Evolutionary conservation across 1,140 invertebrate species (phyloP).

Genomic region (Pseudomyrmex gracilis): DNA sequence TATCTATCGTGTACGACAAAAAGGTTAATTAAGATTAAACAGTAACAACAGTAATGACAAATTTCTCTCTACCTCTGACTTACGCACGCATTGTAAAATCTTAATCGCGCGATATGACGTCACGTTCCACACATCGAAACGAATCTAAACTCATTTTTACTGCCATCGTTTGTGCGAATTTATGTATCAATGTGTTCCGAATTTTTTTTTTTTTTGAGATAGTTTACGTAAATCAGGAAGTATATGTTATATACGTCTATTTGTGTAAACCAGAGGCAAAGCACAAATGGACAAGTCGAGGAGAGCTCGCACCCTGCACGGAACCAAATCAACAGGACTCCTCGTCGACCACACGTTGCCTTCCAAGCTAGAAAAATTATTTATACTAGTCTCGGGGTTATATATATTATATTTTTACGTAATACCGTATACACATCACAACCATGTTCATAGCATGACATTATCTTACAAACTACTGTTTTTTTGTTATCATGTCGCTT

Average conservation of each 20-base stretch:
- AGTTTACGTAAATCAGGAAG: slow-evolving; percentile 4
- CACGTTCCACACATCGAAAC: slow-evolving; percentile 38
- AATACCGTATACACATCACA: slow-evolving; percentile 62
- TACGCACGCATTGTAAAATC: neutral
- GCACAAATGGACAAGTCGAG: slow-evolving; percentile 67
- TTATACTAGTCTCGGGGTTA: slow-evolving; percentile 60
- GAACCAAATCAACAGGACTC: slow-evolving; percentile 86
- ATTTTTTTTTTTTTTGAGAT: neutral
- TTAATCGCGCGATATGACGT: neutral
- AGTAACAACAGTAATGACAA: slow-evolving; percentile 8
- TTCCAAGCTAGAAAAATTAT: slow-evolving; percentile 75
- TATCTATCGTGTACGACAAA: slow-evolving; percentile 48
- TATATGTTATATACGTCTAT: neutral
- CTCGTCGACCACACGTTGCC: slow-evolving; percentile 76
- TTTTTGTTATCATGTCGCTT: slow-evolving; percentile 42
- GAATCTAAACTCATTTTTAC: neutral
- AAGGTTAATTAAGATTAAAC: slow-evolving; percentile 6
- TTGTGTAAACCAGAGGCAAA: slow-evolving; percentile 67
- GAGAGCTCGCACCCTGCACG: slow-evolving; percentile 83
- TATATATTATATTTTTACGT: slow-evolving; percentile 57
- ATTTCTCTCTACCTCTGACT: slow-evolving; percentile 36
- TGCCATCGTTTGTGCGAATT: too few species aligned
- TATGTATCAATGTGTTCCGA: neutral
- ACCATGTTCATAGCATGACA: slow-evolving; percentile 56
- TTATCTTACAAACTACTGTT: slow-evolving; percentile 54